Percentiles rank a stretch among this genome's conserved stretches.
phyloP scores from a whole-genome alignment of 2,797 vertebrate species.

The Acrocephalus scirpaceus region DNA sequence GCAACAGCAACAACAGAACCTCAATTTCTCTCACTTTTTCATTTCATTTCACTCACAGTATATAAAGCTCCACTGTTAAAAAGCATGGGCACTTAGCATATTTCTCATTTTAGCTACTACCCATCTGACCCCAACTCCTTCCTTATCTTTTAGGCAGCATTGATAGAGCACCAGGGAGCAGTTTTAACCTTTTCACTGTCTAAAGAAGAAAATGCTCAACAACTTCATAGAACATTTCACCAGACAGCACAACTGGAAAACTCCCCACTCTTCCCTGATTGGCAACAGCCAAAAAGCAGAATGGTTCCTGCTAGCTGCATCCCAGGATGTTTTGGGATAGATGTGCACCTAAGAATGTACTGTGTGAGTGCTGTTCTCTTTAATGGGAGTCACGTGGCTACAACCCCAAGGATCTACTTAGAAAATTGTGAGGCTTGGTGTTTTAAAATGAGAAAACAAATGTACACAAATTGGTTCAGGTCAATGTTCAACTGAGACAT shows the following conservation, averaged over 20 bases:
- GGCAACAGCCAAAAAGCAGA: not conserved
- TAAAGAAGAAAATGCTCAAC: not conserved
- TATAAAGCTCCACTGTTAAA: not conserved
- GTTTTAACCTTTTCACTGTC: not conserved
- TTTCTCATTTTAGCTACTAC: not conserved
- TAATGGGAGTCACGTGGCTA: not conserved
- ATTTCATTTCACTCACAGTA: not conserved
- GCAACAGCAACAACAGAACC: not conserved
- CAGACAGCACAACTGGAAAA: not conserved
- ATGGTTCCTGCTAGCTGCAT: not conserved
- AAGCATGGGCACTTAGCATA: not conserved
- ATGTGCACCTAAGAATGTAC: not conserved
- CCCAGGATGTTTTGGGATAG: not conserved
- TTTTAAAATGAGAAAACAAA: slow-evolving; percentile 3
- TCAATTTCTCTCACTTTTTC: not conserved
- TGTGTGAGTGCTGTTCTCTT: not conserved
- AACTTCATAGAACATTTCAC: not conserved
- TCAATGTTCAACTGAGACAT: not conserved
- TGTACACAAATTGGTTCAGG: fast-evolving
- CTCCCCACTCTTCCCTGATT: not conserved
- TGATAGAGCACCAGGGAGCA: not conserved
- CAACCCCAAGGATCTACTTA: not conserved
- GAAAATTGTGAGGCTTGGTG: not conserved
- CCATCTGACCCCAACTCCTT: not conserved
- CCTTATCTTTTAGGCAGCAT: not conserved